Conservation (phyloP, 2,113 vertebrate species). For the Siphamia tubifer region DNA sequence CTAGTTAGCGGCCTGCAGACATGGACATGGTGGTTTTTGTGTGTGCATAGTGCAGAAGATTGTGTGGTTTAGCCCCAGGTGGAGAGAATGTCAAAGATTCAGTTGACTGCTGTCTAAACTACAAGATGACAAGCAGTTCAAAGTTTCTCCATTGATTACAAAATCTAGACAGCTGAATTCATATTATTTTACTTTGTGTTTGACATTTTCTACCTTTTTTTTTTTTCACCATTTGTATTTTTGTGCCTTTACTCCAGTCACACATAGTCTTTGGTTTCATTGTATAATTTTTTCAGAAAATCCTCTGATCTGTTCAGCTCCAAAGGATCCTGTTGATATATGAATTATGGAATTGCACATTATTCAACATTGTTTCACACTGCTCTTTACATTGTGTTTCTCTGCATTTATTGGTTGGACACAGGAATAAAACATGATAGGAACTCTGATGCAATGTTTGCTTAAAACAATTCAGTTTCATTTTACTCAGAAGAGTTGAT, state of each 20-base stretch:
- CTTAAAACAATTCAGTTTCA: slow-evolving; percentile 6
- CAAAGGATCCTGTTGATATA: slow-evolving; percentile 40
- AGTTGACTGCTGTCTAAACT: slow-evolving; percentile 19
- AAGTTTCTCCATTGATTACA: background rate
- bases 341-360: slow-evolving; percentile 54
- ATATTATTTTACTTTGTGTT: background rate
- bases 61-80: background rate
- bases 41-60: background rate
- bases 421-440: slow-evolving; percentile 41
- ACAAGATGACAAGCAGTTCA: slow-evolving; percentile 18
- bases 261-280: slow-evolving; percentile 29
- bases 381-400: slow-evolving; percentile 40
- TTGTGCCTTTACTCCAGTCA: background rate
- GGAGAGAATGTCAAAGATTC: slow-evolving; percentile 6
- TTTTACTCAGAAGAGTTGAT: slow-evolving; percentile 8
- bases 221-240: background rate
- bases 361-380: slow-evolving; percentile 29
- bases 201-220: slow-evolving; percentile 3
- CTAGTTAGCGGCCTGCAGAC: slow-evolving; percentile 84
- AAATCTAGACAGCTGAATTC: background rate
- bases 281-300: slow-evolving; percentile 45
- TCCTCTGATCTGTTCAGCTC: slow-evolving; percentile 47
- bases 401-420: slow-evolving; percentile 14
- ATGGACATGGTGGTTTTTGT: background rate
- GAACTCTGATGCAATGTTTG: slow-evolving; percentile 36